phyloP scores from a whole-genome alignment of 1,140 invertebrate genomes.

The Lysiphlebus fabarum region DNA sequence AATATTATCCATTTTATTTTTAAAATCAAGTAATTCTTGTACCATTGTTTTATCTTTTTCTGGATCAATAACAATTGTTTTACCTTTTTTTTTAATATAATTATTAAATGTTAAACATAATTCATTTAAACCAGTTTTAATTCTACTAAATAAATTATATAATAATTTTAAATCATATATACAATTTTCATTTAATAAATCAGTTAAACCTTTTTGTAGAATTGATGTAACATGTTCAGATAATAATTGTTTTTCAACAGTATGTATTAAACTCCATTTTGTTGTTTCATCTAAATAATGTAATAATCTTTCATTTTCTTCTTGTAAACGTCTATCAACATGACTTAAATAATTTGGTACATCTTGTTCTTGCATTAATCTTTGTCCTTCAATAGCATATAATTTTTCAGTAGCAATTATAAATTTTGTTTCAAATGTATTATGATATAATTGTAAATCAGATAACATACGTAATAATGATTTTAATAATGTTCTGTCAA shows the following conservation, averaged over 20 bases:
- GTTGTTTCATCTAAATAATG: conserved; percentile 93
- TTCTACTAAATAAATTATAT: conserved; percentile 84
- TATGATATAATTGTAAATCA: conserved; percentile 94
- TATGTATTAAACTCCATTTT: conserved; percentile 88
- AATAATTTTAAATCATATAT: conserved; percentile 81
- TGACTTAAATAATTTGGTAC: conserved; percentile 93
- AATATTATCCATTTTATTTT: conserved; percentile 95
- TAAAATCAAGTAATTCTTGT: conserved; percentile 94
- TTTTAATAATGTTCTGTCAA: conserved; percentile 91
- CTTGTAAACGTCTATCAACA: conserved; percentile 90
- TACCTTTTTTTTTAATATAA: conserved; percentile 95
- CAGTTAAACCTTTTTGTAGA: conserved; percentile 89
- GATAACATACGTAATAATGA: conserved; percentile 95
- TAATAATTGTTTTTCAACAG: conserved; percentile 90
- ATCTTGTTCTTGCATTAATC: conserved; percentile 88
- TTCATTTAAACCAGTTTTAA: conserved; percentile 89
- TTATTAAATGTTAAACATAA: conserved; percentile 87
- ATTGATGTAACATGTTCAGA: conserved; percentile 89
- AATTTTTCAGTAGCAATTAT: conserved; percentile 87
- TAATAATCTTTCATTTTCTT: conserved; percentile 91
- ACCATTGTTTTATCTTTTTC: conserved; percentile 99
- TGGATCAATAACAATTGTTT: conserved; percentile 93
- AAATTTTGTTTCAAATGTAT: conserved; percentile 93
- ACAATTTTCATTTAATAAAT: conserved; percentile 87
- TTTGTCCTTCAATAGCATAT: conserved; percentile 89